Base-by-base conservation (phyloP, 2,888 invertebrate species). In the Cephus pulcher region DNA sequence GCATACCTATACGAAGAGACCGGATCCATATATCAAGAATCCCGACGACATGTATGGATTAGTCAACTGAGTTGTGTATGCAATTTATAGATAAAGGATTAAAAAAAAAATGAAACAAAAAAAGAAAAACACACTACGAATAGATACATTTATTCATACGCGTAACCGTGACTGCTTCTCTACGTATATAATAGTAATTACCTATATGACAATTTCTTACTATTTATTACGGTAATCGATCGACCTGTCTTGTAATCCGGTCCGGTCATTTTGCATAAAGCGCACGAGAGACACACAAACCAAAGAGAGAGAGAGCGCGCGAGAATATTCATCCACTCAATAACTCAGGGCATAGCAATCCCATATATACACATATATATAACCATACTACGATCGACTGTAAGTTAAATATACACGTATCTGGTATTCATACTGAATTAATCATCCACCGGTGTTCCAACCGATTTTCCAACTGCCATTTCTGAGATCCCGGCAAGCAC, bases 251-350 rank as follows among this genome's bases (percentile, higher is more conserved):
- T 56, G 23, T 56, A 23, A 56, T 56, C 56, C 56, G 56, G 56
- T 23, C 56, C 23, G 23, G 56, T 56, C 75, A 30, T 75, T 75
- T 75, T 75, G 69, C 33, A 56, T 56, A 9, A 56, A 56, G 9
- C 56, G 23, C 9, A 56, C 23, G 6, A 56, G 56, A 56, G 56
- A 56, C 23, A 23, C 15, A 23, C 9, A 2, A 56, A 23, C 23
- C 56, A 3, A 15, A 15, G 23, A 23, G 6, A 4, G 40, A 15
- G 40, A 40, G 15, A 40, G 40, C 23, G 6, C 0, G 23, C 23
- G 6, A 56, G 9, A 56, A 56, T 56, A 56, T 56, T 15, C 23
- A 23, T 56, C 56, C 23, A 23, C 56, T 23, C 56, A 3, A 56
- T 56, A 23, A 56, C 56, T 23, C 56, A 56, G 56, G 9, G 9